A percentile compares a stretch with the other conserved stretches of the same genome.
Conservation (phyloP, 2,888 invertebrate genomes). For the Bugula neritina region DNA sequence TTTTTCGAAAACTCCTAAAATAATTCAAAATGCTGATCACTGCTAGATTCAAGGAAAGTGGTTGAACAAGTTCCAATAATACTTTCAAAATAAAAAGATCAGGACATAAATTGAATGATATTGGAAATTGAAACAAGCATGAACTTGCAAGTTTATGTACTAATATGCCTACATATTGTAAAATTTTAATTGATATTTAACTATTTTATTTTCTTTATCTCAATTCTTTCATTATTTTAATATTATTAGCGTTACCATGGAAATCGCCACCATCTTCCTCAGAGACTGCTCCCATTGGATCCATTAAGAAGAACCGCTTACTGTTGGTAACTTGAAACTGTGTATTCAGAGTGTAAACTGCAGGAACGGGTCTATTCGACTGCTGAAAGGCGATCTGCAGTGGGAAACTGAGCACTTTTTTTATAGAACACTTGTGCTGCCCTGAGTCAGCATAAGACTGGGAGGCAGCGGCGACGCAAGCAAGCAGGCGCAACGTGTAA, state of each 20-base stretch:
- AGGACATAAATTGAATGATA: no score
- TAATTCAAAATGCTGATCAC: constrained; percentile 29
- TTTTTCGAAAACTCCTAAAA: constrained; percentile 43
- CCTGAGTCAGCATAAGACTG: constrained; percentile 38
- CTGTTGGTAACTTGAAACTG: constrained; percentile 52
- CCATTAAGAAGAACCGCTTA: constrained; percentile 43
- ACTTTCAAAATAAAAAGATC: no score
- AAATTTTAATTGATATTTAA: no score
- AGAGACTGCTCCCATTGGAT: constrained; percentile 35
- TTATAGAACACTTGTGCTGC: constrained; percentile 1
- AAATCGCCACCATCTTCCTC: background rate
- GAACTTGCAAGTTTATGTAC: no score
- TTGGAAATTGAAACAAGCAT: no score
- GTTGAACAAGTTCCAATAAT: no score
- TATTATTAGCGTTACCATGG: constrained; percentile 10
- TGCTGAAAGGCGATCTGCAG: constrained; percentile 53
- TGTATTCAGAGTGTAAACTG: constrained; percentile 53
- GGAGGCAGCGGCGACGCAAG: constrained; percentile 46
- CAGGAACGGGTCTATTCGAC: constrained; percentile 51
- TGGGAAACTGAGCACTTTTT: constrained; percentile 28
- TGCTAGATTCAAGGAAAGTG: no score
- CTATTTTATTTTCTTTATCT: no score
- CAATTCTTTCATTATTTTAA: no score
- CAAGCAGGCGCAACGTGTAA: constrained; percentile 49
- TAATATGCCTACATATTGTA: no score